phyloP scores from a whole-genome alignment of 2,888 invertebrate species.

The Ashinkailepas kermadecensis region DNA sequence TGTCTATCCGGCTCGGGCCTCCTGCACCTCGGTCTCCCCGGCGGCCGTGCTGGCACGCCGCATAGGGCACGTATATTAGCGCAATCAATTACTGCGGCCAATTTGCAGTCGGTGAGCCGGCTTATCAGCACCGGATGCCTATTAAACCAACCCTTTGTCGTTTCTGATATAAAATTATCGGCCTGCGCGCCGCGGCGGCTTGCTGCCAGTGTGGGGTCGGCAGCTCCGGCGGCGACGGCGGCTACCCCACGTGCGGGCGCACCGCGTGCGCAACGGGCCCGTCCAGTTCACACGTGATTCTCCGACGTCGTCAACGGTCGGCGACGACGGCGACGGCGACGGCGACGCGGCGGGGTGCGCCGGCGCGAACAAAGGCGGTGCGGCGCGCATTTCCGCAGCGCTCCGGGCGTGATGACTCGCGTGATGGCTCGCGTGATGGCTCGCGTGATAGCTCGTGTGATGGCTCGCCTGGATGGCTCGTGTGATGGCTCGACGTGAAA shows the following conservation, averaged over 20 bases:
- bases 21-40: too few species aligned
- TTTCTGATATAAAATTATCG: constrained; percentile 13
- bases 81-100: not conserved
- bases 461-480: too few species aligned
- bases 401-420: not conserved
- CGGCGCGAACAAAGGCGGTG: too few species aligned
- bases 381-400: too few species aligned
- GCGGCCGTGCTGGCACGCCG: not conserved
- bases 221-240: not conserved
- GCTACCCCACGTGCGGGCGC: too few species aligned
- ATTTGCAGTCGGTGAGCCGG: not conserved
- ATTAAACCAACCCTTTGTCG: constrained; percentile 12
- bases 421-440: too few species aligned
- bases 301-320: not conserved
- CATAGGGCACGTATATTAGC: not conserved
- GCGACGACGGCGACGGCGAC: not conserved
- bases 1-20: too few species aligned
- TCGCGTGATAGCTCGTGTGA: too few species aligned
- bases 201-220: not conserved
- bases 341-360: too few species aligned
- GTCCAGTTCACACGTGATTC: too few species aligned
- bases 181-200: not conserved
- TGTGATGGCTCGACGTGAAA: too few species aligned
- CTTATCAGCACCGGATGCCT: constrained; percentile 1
- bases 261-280: too few species aligned